These are phyloP conservation scores for Cartodere bifasciata DNA, from an alignment of 2,888 invertebrate species.

Conservation along the genomic window DNA sequence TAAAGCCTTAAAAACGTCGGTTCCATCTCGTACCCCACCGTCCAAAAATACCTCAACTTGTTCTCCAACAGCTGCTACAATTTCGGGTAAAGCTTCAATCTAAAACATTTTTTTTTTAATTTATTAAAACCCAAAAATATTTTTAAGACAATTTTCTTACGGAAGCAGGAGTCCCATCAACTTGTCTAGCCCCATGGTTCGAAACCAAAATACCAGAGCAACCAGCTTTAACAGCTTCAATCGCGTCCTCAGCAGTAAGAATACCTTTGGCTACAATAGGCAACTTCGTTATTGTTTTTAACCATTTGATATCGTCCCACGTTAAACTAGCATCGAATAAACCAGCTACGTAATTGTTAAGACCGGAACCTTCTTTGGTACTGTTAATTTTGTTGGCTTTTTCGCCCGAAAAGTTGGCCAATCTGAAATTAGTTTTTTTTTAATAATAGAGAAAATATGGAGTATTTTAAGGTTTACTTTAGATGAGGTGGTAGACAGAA, in stretches of 20 bases:
- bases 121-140: not conserved
- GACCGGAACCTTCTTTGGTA: conserved; percentile 52
- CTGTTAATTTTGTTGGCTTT: conserved; percentile 35
- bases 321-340: conserved; percentile 70
- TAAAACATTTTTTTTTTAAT: conserved; percentile 24
- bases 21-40: conserved; percentile 73
- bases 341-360: conserved; percentile 63
- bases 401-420: conserved; percentile 67
- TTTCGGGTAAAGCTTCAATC: conserved; percentile 75
- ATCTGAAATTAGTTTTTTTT: no score
- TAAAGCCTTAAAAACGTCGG: conserved; percentile 81
- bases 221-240: conserved; percentile 58
- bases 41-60: conserved; percentile 73
- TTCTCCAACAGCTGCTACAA: conserved; percentile 57
- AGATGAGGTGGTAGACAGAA: conserved; percentile 73
- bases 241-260: conserved; percentile 75
- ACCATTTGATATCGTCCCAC: conserved; percentile 83
- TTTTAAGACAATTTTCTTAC: conserved; percentile 42
- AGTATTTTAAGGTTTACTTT: conserved; percentile 39
- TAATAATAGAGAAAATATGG: no score
- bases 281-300: conserved; percentile 61
- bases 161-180: conserved; percentile 74
- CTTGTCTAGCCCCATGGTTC: conserved; percentile 86
- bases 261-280: conserved; percentile 82
- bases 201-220: conserved; percentile 77